Conservation (phyloP, 2,888 invertebrate species). For the Phyllotreta cruciferae region DNA sequence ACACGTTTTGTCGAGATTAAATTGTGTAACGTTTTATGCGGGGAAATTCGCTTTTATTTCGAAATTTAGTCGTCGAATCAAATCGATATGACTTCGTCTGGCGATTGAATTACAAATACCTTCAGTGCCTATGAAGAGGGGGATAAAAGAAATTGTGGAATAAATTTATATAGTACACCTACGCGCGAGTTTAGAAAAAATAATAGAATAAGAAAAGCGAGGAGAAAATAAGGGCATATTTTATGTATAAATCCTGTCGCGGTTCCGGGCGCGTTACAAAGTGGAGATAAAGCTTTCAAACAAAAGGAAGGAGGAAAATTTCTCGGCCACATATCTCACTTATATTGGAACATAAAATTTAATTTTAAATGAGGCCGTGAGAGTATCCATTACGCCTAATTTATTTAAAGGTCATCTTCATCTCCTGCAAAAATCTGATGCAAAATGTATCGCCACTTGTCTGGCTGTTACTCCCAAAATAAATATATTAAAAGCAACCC, state of each 20-base stretch:
- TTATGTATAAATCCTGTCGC: slow-evolving; percentile 29
- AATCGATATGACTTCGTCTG: no score
- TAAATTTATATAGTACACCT: no score
- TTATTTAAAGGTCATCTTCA: slow-evolving; percentile 25
- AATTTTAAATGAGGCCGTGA: slow-evolving; percentile 31
- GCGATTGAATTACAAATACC: no score
- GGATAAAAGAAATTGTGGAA: no score
- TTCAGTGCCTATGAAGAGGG: no score
- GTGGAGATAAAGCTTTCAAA: slow-evolving; percentile 29
- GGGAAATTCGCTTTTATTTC: no score
- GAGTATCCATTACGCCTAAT: slow-evolving; percentile 29
- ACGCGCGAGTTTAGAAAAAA: not conserved
- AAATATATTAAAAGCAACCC: no score
- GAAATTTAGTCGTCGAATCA: no score
- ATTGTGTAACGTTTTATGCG: not conserved
- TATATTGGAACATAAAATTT: slow-evolving; percentile 31
- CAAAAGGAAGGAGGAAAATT: slow-evolving; percentile 24
- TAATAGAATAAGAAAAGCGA: slow-evolving; percentile 19
- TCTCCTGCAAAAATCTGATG: slow-evolving; percentile 10
- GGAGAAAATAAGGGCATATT: slow-evolving; percentile 6
- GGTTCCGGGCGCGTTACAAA: slow-evolving; percentile 20
- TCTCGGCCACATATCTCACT: slow-evolving; percentile 28
- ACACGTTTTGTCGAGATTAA: slow-evolving; percentile 11
- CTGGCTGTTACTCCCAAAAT: not conserved
- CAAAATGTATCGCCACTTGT: slow-evolving; percentile 20